Base-by-base conservation (phyloP, 2,797 vertebrate species). In the Perodicticus potto region DNA sequence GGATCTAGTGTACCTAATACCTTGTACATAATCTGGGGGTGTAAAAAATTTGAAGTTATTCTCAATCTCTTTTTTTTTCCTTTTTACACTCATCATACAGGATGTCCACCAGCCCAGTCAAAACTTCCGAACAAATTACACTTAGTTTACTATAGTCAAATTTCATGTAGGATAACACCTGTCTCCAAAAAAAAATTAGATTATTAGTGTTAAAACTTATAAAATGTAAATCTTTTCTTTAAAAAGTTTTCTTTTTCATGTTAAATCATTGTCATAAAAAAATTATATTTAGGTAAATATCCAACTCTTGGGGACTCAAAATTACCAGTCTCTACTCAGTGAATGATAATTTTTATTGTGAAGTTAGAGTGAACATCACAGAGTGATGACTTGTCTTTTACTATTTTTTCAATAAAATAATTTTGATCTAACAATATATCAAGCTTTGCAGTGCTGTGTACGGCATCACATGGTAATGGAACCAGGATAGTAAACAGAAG, bases 281-380 rank as follows among this genome's bases (percentile, higher is more conserved):
- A 89, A 45, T 86, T 49, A 61, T 80, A 37, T 11, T 89, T 82
- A n/a, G 1, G 9, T 69, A 93, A 86, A 91, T 45, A 67, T 2
- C 5, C 34, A 95, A 1, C 11, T 83, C 32, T 78, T 67, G 90
- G 19, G n/a, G 80, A 63, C 3, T 83, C 80, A 73, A 88, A 92
- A 69, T 63, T 67, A 73, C 9, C 25, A 34, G 3, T 76, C 45
- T 78, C 19, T 37, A 59, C 20, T 67, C 12, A 92, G 69, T 11
- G 61, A 49, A 67, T 34, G 4, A 32, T 63, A 19, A 5, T 92
- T 87, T 85, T 85, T 73, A 53, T 81, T 94, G 94, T 96, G 32
- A 92, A 78, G 32, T 85, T 95, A 93, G 7, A 86, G 32, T 87
- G 27, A 90, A 53, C 5, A 40, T 57, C 27, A 8, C 20, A 25